phyloP scores from a whole-genome alignment of 2,113 vertebrate genomes.

The Phasianus colchicus region DNA sequence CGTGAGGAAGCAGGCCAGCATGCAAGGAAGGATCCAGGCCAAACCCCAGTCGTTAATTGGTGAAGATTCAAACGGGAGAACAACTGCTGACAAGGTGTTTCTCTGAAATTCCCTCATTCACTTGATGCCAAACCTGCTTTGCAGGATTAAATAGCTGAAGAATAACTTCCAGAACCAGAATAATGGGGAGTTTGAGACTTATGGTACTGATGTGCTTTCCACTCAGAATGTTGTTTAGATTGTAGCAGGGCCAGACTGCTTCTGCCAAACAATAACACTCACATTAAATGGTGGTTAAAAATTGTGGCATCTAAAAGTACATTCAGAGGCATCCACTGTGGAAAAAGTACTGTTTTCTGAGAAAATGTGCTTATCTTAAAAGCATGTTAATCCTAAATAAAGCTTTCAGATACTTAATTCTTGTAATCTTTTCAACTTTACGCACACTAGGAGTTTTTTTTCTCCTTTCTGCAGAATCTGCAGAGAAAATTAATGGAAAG shows the following conservation, averaged over 20 bases:
- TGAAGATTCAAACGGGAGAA: neutral
- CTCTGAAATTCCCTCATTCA: neutral
- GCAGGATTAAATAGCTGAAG: neutral
- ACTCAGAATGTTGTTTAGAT: neutral
- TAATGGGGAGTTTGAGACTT: neutral
- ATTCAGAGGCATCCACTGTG: neutral
- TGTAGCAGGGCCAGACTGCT: neutral
- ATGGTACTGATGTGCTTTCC: neutral
- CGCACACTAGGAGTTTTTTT: neutral
- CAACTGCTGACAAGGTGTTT: neutral
- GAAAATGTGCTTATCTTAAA: neutral
- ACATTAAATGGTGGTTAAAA: neutral
- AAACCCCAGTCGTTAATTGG: neutral
- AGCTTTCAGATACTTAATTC: neutral
- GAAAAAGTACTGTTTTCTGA: neutral
- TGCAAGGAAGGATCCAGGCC: neutral
- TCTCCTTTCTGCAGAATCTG: too few species aligned
- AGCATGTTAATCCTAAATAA: neutral
- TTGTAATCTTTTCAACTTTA: neutral
- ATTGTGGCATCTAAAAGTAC: neutral
- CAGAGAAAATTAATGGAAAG: neutral
- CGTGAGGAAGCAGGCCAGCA: neutral
- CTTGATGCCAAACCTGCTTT: neutral
- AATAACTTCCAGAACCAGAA: neutral
- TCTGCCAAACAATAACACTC: neutral